Percentiles rank a stretch among this genome's conserved stretches.
phyloP scores from a whole-genome alignment of 2,113 vertebrate genomes.

The Amphiprion ocellaris region DNA sequence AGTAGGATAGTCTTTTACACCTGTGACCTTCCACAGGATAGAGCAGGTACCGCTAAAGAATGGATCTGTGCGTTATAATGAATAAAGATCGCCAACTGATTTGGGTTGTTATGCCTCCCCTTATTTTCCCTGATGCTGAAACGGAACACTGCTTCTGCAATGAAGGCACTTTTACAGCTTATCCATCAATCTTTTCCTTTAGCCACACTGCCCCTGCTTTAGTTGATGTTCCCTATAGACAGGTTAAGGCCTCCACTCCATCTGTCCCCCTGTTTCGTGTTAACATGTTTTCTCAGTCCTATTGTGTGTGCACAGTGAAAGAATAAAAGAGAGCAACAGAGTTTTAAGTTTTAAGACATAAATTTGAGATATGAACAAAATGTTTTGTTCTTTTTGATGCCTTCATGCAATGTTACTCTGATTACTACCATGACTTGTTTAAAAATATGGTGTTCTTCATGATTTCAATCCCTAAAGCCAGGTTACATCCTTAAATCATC shows the following conservation, averaged over 20 bases:
- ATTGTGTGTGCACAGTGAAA: neutral
- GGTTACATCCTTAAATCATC: too few relatives aligned
- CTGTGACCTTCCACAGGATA: too few relatives aligned
- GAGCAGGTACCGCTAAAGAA: too few relatives aligned
- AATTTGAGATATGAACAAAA: neutral
- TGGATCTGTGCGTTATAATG: too few relatives aligned
- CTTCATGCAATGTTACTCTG: neutral
- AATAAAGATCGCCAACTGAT: too few relatives aligned
- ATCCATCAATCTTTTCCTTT: too few relatives aligned
- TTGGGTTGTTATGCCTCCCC: too few relatives aligned
- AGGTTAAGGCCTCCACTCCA: slow-evolving; percentile 3
- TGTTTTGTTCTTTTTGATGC: neutral
- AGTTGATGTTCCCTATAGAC: slow-evolving; percentile 6
- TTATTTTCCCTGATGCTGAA: too few relatives aligned
- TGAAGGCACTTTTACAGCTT: too few relatives aligned
- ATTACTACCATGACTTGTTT: neutral
- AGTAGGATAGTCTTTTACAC: too few relatives aligned
- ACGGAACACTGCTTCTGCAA: too few relatives aligned
- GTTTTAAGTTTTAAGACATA: neutral
- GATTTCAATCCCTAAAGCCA: neutral
- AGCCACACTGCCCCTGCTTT: neutral
- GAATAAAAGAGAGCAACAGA: neutral
- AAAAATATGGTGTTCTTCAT: neutral
- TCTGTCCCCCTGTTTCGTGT: slow-evolving; percentile 1
- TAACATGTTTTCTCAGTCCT: slow-evolving; percentile 1